Percentiles rank a stretch among this genome's conserved stretches.
Evolutionary conservation across 2,113 vertebrate genomes (phyloP).

Genomic region (Sturnus vulgaris): DNA sequence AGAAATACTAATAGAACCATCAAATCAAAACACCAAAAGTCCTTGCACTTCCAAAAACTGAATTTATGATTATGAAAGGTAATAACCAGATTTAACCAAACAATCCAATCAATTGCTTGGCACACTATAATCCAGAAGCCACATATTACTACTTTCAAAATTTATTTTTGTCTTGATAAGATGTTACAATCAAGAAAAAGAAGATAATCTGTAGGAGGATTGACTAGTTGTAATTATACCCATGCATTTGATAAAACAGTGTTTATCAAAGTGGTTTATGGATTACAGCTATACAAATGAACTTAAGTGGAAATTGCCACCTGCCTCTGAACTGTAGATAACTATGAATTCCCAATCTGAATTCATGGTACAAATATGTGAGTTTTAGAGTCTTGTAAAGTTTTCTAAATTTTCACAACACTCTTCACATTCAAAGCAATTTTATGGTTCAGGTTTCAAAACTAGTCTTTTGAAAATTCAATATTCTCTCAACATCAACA

Average conservation of each 20-base stretch:
- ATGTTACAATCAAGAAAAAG: neutral
- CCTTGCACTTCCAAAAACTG: neutral
- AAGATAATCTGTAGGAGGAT: neutral
- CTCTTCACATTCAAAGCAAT: neutral
- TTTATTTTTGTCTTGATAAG: neutral
- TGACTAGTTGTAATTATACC: neutral
- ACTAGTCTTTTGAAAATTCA: neutral
- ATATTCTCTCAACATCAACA: neutral
- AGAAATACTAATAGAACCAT: neutral
- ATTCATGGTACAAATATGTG: neutral
- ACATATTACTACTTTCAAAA: neutral
- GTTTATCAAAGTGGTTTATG: neutral
- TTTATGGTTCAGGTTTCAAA: neutral
- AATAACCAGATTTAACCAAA: neutral
- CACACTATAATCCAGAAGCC: neutral
- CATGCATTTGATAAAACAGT: neutral
- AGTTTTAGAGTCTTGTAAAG: neutral
- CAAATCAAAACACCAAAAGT: neutral
- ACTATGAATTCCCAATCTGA: neutral
- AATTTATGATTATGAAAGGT: neutral
- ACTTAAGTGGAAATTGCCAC: neutral
- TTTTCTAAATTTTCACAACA: neutral
- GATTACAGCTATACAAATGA: neutral
- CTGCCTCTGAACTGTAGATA: neutral
- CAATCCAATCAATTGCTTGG: neutral